These are phyloP conservation scores for Ageneiosus marmoratus DNA, from an alignment of 2,113 vertebrate genomes.

Conservation along the genomic window DNA sequence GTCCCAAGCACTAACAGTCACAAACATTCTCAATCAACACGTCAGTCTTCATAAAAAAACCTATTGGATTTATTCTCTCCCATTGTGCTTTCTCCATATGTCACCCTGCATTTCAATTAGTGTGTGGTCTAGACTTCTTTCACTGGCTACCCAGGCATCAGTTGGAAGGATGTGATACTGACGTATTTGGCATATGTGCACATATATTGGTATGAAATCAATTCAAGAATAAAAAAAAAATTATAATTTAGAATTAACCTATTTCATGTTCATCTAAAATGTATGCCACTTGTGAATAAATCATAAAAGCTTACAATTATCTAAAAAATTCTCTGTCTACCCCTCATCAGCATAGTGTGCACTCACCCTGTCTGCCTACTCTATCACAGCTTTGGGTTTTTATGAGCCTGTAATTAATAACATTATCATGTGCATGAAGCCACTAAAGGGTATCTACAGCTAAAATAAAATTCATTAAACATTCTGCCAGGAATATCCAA, in stretches of 20 bases:
- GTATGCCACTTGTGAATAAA: not conserved
- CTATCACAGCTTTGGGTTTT: not conserved
- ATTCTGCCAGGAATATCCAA: constrained; percentile 53
- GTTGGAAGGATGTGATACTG: constrained; percentile 23
- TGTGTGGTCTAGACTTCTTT: constrained; percentile 10
- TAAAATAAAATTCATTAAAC: constrained; percentile 56
- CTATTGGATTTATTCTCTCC: constrained; percentile 34
- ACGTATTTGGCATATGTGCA: constrained; percentile 23
- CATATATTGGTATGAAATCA: constrained; percentile 4
- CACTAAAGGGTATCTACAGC: constrained; percentile 13
- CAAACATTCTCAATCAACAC: constrained; percentile 11
- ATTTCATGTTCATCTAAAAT: constrained; percentile 1
- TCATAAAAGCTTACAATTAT: constrained; percentile 23
- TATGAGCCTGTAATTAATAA: constrained; percentile 22
- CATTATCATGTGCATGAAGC: constrained; percentile 13
- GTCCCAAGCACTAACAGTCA: not conserved
- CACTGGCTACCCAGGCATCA: constrained; percentile 30
- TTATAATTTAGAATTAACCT: not conserved
- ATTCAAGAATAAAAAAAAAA: constrained; percentile 24
- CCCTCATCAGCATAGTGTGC: not conserved
- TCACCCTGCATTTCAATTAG: constrained; percentile 31
- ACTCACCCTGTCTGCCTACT: not conserved
- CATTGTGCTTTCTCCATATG: constrained; percentile 31
- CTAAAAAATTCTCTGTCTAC: not conserved
- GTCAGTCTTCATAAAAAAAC: constrained; percentile 24